phyloP scores from a whole-genome alignment of 2,888 invertebrate species.

The Andricus curvator region DNA sequence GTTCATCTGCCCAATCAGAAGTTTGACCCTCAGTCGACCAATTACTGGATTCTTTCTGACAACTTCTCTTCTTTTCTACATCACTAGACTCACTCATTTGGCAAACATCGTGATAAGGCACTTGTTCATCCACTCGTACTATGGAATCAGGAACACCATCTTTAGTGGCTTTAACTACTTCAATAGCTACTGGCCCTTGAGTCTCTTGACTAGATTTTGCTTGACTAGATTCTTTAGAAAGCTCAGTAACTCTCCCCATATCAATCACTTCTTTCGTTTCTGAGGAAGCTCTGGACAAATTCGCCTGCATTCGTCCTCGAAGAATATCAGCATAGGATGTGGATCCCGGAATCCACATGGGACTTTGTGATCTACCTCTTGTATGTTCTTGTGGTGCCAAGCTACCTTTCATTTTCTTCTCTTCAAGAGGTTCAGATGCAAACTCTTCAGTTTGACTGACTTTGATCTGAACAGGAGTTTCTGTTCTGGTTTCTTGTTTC shows the following conservation, averaged over 20 bases:
- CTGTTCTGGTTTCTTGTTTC: constrained; percentile 43
- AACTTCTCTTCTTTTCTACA: not conserved
- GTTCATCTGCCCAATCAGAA: constrained; percentile 44
- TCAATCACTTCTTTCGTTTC: constrained; percentile 60
- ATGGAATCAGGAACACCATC: not conserved
- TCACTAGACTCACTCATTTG: constrained; percentile 21
- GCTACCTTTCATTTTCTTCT: constrained; percentile 42
- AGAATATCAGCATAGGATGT: constrained; percentile 90
- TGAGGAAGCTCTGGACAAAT: constrained; percentile 62
- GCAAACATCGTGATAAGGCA: constrained; percentile 44
- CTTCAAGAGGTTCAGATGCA: not conserved
- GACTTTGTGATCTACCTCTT: constrained; percentile 83
- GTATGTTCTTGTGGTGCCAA: constrained; percentile 68
- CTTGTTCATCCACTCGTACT: constrained; percentile 11
- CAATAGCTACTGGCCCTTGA: not conserved
- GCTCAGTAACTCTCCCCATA: constrained; percentile 42
- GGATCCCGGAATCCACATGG: constrained; percentile 87
- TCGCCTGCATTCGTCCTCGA: constrained; percentile 79
- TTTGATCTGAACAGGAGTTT: constrained; percentile 47
- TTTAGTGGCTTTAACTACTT: not conserved
- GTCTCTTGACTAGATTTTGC: constrained; percentile 25
- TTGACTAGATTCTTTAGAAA: constrained; percentile 11
- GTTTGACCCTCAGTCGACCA: constrained; percentile 65
- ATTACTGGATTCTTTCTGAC: constrained; percentile 51
- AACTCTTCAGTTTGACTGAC: constrained; percentile 45